Percentiles rank a stretch among this genome's conserved stretches.
Conservation (phyloP, 2,797 vertebrate species). For the Pachyuromys duprasi region DNA sequence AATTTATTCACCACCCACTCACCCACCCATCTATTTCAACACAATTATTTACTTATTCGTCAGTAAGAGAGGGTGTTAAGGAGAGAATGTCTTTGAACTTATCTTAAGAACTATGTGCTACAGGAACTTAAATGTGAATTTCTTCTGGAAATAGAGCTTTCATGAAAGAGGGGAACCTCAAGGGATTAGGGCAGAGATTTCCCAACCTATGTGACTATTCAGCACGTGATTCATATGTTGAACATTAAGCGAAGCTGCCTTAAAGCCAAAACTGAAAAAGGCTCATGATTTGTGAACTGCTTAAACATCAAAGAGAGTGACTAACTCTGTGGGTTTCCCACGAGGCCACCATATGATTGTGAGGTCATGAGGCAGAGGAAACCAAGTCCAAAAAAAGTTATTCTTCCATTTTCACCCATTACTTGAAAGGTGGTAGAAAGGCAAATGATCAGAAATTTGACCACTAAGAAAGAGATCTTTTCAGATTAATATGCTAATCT, state of each 20-base stretch:
- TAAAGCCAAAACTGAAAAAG: conserved; percentile 36
- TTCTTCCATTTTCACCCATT: background rate
- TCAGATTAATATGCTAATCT: background rate
- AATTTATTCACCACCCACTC: background rate
- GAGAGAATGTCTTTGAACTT: background rate
- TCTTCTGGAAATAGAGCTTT: conserved; percentile 28
- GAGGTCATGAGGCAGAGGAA: background rate
- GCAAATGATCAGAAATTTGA: background rate
- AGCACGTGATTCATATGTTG: background rate
- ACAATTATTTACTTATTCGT: background rate
- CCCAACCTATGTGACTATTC: background rate
- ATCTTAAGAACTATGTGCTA: conserved; percentile 16
- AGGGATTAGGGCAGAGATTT: conserved; percentile 7
- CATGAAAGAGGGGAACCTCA: background rate
- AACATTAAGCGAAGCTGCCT: conserved; percentile 27
- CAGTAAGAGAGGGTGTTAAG: background rate
- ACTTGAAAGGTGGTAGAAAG: background rate
- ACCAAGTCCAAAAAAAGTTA: background rate
- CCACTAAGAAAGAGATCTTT: background rate
- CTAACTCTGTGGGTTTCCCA: background rate
- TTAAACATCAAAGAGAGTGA: conserved; percentile 17
- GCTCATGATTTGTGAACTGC: background rate
- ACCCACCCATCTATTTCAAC: background rate
- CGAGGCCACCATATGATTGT: background rate
- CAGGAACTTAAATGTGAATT: conserved; percentile 15